These are phyloP conservation scores for Lithophane semibrunnea DNA, from an alignment of 2,888 invertebrate genomes.

Conservation along the genomic window DNA sequence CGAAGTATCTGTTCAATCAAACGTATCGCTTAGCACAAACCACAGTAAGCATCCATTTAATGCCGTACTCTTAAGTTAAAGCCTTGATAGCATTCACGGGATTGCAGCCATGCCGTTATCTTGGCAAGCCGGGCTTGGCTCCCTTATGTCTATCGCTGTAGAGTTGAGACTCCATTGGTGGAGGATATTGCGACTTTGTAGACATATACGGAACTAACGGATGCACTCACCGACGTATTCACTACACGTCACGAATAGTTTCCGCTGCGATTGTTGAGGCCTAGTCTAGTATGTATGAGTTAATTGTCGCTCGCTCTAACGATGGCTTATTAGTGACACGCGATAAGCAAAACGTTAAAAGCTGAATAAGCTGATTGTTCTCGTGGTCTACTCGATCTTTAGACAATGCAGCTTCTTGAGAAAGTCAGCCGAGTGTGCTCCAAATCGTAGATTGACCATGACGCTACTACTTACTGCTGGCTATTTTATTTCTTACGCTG, in stretches of 20 bases:
- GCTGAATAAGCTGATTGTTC: constrained; percentile 57
- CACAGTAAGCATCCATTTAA: constrained; percentile 36
- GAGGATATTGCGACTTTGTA: constrained; percentile 62
- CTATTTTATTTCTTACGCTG: constrained; percentile 50
- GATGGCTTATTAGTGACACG: constrained; percentile 73
- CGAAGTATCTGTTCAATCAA: constrained; percentile 47
- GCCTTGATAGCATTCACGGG: constrained; percentile 63
- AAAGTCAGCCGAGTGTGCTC: constrained; percentile 78
- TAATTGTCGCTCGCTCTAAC: constrained; percentile 76
- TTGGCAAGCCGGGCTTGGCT: constrained; percentile 9
- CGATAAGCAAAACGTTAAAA: constrained; percentile 62
- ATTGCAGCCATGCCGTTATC: constrained; percentile 61
- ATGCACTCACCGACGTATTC: constrained; percentile 81
- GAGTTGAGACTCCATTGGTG: constrained; percentile 61
- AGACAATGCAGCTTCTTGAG: constrained; percentile 75
- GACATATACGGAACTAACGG: constrained; percentile 84
- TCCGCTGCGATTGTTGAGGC: constrained; percentile 82
- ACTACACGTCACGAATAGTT: constrained; percentile 80
- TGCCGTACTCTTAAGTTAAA: constrained; percentile 53
- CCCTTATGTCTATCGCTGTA: constrained; percentile 56
- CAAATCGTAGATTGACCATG: constrained; percentile 82
- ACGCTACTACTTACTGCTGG: constrained; percentile 69
- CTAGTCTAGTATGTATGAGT: constrained; percentile 77
- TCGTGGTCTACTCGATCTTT: constrained; percentile 48
- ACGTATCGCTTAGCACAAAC: constrained; percentile 35